Evolutionary conservation across 1,140 invertebrate species (phyloP).

Genomic region (Arion vulgaris): DNA sequence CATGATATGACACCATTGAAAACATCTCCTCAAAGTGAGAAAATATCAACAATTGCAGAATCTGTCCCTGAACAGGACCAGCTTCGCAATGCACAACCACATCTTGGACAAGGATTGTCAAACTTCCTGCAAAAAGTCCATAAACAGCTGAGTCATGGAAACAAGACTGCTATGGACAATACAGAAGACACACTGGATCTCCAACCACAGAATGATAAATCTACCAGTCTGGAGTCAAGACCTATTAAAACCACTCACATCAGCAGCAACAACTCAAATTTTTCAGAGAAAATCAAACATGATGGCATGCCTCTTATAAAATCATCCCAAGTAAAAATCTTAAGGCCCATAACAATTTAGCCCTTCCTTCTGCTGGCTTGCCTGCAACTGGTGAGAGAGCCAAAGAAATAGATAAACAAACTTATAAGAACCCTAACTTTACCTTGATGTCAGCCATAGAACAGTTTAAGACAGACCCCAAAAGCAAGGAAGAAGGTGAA

Average conservation of each 20-base stretch:
- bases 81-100: not conserved
- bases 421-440: not conserved
- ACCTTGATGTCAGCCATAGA: not conserved
- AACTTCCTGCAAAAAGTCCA: not conserved
- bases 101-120: not conserved
- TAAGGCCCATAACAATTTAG: not conserved
- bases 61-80: not conserved
- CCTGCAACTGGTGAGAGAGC: not conserved
- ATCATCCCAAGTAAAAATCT: not conserved
- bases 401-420: not conserved
- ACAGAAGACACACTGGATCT: not conserved
- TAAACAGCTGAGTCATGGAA: not conserved
- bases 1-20: not conserved
- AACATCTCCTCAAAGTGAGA: not conserved
- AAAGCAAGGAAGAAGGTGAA: not conserved
- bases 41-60: not conserved
- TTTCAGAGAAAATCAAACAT: not conserved
- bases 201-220: not conserved
- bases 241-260: not conserved
- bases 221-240: not conserved
- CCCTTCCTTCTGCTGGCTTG: not conserved
- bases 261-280: constrained; percentile 11
- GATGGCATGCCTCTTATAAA: not conserved
- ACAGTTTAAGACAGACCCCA: not conserved
- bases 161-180: not conserved